Evolutionary conservation across 2,113 vertebrate species (phyloP).

Genomic region (Brachyhypopomus gauderio): DNA sequence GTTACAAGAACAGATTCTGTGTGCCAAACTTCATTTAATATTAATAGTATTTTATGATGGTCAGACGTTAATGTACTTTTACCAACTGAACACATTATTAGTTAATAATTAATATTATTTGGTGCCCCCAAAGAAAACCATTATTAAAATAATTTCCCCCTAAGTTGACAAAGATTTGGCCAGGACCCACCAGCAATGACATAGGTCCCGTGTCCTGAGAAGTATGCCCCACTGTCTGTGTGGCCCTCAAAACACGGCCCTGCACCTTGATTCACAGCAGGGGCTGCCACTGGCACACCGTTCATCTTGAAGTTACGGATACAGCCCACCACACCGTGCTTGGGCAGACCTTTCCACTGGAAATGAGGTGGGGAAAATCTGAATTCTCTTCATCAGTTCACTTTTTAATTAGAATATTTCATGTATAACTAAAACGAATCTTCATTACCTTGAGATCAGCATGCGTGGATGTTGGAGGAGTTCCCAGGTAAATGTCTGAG

Average conservation of each 20-base stretch:
- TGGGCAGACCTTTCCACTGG: conserved; percentile 79
- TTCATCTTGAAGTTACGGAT: conserved; percentile 86
- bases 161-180: neutral
- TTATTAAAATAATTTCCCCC: too few species aligned
- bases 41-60: too few species aligned
- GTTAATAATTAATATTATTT: too few species aligned
- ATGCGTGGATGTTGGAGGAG: conserved; percentile 66
- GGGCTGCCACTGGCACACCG: conserved; percentile 69
- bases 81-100: too few species aligned
- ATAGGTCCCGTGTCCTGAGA: conserved; percentile 83
- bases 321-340: conserved; percentile 84
- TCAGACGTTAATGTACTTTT: too few species aligned
- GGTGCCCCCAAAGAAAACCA: too few species aligned
- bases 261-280: conserved; percentile 72
- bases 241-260: conserved; percentile 81
- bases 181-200: conserved; percentile 78
- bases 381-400: neutral
- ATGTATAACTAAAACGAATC: neutral
- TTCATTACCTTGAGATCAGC: conserved; percentile 66
- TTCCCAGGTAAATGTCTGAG: conserved; percentile 79
- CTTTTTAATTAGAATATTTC: neutral
- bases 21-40: neutral
- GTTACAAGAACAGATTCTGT: neutral
- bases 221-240: conserved; percentile 82
- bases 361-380: conserved; percentile 22